Evolutionary conservation across 2,797 vertebrate species (phyloP), one percentile per base, ranked within the genome.

Genomic region (Carduelis carduelis): DNA sequence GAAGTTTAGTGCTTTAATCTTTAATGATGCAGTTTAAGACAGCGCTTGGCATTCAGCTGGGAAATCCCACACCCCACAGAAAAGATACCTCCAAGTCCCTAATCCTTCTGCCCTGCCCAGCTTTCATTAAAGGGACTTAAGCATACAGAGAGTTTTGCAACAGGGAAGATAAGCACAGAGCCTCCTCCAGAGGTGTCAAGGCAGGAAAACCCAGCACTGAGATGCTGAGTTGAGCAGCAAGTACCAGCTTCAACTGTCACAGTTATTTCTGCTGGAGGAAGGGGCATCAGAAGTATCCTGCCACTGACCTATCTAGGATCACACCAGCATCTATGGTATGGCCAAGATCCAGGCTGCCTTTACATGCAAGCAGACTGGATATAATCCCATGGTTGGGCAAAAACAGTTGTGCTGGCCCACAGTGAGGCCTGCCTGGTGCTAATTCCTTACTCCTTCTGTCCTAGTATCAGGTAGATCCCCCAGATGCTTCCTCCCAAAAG

Each of bases 1-100:
- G 81, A 96, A 85, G 49, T 80, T 89, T 22, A 81, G 68, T 24
- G 46, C 77, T 79, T 89, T 95, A 84, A 76, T 88, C 68, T 95
- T 89, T 81, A 83, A 86, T 65, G 87, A 91, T 75, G 79, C 69
- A 71, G 35, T 53, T 64, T 43, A 88, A 91, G 57, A 63, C 46
- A 44, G 39, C 2, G 4, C 76, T 85, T 87, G 76, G 69, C 24
- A 26, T 81, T 87, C 84, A 43, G 52, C 72, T 91, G 22, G 26
- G 47, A 94, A 89, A 65, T 19, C 14, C 55, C 0, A 0, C 3
- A 65, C 3, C 4, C 41, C 68, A 89, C 47, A 61, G 46, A 83
- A 92, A 75, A 75, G 61, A 93, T 44, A 64, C 57, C 72, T 66
- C 35, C 61, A 76, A 71, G 84, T 81, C 37, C 69, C 69, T 86